A percentile compares a stretch with the other conserved stretches of the same genome.
phyloP scores from a whole-genome alignment of 2,888 invertebrate genomes.

The Pyrrhia umbra region DNA sequence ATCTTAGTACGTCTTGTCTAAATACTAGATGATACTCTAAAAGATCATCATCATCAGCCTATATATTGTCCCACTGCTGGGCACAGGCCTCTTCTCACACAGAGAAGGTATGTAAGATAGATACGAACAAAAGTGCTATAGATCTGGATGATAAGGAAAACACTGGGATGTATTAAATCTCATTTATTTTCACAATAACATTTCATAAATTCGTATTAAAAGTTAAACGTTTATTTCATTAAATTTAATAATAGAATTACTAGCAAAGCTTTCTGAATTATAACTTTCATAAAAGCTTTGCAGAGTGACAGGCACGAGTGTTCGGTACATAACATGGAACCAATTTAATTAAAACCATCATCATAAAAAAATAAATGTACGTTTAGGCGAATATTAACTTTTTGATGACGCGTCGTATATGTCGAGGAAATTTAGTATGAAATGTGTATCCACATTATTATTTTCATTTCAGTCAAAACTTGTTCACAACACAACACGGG shows the following conservation, averaged over 20 bases:
- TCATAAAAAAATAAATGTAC: constrained; percentile 25
- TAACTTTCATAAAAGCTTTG: constrained; percentile 16
- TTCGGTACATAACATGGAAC: constrained; percentile 18
- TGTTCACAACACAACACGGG: constrained; percentile 9
- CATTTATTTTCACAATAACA: constrained; percentile 21
- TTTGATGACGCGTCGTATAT: constrained; percentile 22
- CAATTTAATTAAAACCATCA: constrained; percentile 43
- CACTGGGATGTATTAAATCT: not conserved
- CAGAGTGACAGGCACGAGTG: constrained; percentile 17
- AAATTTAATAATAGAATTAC: constrained; percentile 4
- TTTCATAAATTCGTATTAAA: not conserved
- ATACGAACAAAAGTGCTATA: too few relatives aligned
- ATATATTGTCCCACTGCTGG: too few relatives aligned
- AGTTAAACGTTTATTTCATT: constrained; percentile 1
- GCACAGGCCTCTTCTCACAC: too few relatives aligned
- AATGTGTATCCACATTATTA: constrained; percentile 36
- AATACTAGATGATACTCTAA: too few relatives aligned
- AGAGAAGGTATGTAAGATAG: too few relatives aligned
- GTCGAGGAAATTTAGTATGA: constrained; percentile 33
- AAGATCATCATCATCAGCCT: too few relatives aligned
- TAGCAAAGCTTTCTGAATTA: constrained; percentile 24
- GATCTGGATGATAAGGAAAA: not conserved
- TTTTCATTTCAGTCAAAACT: constrained; percentile 28
- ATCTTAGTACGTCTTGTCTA: too few relatives aligned
- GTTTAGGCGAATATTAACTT: constrained; percentile 39